These are phyloP conservation scores for Synergus laeviventris DNA, from an alignment of 2,888 invertebrate genomes.

Conservation along the genomic window DNA sequence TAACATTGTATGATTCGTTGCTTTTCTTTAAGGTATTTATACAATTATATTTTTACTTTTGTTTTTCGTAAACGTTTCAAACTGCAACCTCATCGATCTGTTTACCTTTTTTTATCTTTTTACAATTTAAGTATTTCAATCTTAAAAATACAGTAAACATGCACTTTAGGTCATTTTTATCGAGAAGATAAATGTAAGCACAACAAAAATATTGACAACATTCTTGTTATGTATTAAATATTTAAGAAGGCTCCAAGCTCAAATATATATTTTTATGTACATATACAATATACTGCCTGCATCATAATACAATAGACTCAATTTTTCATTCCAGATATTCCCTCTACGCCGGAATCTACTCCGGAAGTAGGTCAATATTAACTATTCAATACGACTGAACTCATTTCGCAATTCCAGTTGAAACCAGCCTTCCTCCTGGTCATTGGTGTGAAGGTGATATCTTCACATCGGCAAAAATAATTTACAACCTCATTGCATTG, in stretches of 20 bases:
- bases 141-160: background rate
- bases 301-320: constrained; percentile 23
- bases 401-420: constrained; percentile 28
- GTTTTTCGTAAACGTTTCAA: no score
- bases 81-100: no score
- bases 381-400: constrained; percentile 39
- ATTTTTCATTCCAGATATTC: constrained; percentile 37
- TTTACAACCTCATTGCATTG: constrained; percentile 6
- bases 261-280: constrained; percentile 4
- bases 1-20: no score
- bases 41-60: no score
- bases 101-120: background rate
- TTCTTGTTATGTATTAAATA: constrained; percentile 2
- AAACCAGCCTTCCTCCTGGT: constrained; percentile 7
- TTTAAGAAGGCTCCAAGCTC: background rate
- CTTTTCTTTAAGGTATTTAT: no score
- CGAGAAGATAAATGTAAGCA: background rate
- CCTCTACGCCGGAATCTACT: constrained; percentile 30
- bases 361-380: constrained; percentile 38
- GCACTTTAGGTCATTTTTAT: background rate
- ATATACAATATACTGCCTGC: constrained; percentile 2
- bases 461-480: constrained; percentile 24
- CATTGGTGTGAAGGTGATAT: constrained; percentile 22
- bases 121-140: background rate
- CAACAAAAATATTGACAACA: background rate